These are phyloP conservation scores for Eupelmus urozonus DNA, from an alignment of 2,888 invertebrate genomes.

Conservation along the genomic window DNA sequence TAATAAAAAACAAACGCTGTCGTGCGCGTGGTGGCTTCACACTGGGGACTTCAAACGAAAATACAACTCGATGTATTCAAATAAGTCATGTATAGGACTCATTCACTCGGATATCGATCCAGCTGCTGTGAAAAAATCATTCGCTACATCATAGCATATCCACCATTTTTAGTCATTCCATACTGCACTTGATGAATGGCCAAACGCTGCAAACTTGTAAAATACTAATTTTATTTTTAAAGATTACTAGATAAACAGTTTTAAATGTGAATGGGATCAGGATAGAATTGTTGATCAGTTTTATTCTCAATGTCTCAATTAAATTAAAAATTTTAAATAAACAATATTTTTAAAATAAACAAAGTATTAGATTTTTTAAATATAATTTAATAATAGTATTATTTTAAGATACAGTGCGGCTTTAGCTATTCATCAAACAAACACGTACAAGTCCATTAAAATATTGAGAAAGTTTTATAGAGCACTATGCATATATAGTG, in stretches of 20 bases:
- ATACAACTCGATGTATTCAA: neutral
- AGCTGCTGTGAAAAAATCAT: slow-evolving; percentile 15
- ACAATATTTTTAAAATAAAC: no score
- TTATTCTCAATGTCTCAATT: no score
- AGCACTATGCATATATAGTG: slow-evolving; percentile 50
- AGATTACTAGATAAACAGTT: no score
- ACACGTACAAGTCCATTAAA: slow-evolving; percentile 39
- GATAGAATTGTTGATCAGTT: no score
- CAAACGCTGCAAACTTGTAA: neutral
- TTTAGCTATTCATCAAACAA: slow-evolving; percentile 10
- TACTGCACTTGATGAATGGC: neutral
- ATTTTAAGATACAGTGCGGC: neutral
- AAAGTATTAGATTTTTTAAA: no score
- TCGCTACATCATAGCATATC: slow-evolving; percentile 18
- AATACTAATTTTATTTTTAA: no score
- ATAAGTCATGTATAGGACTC: neutral
- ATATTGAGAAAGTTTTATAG: slow-evolving; percentile 39
- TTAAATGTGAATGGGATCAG: no score
- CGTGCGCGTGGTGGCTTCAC: slow-evolving; percentile 73
- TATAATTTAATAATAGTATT: no score
- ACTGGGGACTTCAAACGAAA: slow-evolving; percentile 69
- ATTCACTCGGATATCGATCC: slow-evolving; percentile 15
- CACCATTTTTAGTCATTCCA: slow-evolving; percentile 41
- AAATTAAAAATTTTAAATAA: no score
- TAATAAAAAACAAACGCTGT: slow-evolving; percentile 70